Evolutionary conservation across 2,113 vertebrate genomes (phyloP).

Genomic region (Malurus cyaneus): DNA sequence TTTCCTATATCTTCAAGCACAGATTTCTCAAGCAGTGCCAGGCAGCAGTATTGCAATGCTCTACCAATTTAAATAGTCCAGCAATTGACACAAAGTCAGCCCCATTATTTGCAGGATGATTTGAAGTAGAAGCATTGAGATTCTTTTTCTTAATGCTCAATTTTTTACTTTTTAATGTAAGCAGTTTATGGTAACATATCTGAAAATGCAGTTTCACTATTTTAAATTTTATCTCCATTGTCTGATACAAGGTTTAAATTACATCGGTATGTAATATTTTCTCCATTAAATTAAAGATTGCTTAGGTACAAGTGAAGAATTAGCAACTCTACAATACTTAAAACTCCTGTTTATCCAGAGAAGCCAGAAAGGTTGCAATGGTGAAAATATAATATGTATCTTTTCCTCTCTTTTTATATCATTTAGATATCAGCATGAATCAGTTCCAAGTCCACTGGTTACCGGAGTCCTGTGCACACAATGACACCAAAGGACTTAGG

Average conservation of each 20-base stretch:
- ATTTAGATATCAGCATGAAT: conserved; percentile 74
- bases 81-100: neutral
- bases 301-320: neutral
- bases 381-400: neutral
- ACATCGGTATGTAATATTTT: neutral
- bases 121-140: neutral
- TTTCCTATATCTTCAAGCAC: neutral
- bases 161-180: neutral
- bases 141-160: neutral
- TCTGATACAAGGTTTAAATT: neutral
- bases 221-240: neutral
- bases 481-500: conserved; percentile 77
- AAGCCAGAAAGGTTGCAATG: neutral
- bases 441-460: conserved; percentile 89
- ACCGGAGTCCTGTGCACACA: conserved; percentile 86
- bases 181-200: neutral
- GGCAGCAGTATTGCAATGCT: neutral
- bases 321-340: neutral
- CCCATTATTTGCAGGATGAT: neutral
- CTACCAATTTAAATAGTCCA: neutral
- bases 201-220: neutral
- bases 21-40: neutral
- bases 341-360: neutral
- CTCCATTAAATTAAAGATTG: neutral
- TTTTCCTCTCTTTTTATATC: neutral